Percentiles rank a stretch among this genome's conserved stretches.
phyloP scores from a whole-genome alignment of 2,797 vertebrate species.

The Allobates femoralis region DNA sequence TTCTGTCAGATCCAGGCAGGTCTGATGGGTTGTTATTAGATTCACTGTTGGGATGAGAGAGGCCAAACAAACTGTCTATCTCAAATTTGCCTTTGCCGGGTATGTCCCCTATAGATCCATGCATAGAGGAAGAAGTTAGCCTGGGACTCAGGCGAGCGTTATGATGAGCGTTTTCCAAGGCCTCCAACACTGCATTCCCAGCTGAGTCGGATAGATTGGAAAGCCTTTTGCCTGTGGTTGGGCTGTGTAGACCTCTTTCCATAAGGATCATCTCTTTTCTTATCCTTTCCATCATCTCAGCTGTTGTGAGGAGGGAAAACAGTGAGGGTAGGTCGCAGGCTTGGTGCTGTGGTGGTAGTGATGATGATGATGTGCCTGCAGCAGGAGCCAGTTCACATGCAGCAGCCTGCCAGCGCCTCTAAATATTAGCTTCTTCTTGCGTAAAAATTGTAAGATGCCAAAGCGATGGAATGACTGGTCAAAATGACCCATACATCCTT shows the following conservation, averaged over 20 bases:
- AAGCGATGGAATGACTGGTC: slow-evolving; percentile 92
- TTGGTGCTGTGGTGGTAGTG: slow-evolving; percentile 84
- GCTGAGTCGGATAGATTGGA: slow-evolving; percentile 88
- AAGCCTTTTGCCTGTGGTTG: slow-evolving; percentile 92
- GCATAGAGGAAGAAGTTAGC: slow-evolving; percentile 92
- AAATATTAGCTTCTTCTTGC: slow-evolving; percentile 84
- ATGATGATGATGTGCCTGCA: slow-evolving; percentile 89
- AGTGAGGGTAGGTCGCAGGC: slow-evolving; percentile 70
- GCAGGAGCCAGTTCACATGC: slow-evolving; percentile 93
- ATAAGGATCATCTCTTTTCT: slow-evolving; percentile 99
- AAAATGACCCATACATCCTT: slow-evolving; percentile 96
- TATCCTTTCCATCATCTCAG: slow-evolving; percentile 99
- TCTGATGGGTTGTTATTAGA: slow-evolving; percentile 87
- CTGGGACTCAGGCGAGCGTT: slow-evolving; percentile 94
- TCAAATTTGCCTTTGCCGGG: slow-evolving; percentile 97
- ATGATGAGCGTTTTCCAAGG: slow-evolving; percentile 98
- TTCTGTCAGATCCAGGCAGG: slow-evolving; percentile 87
- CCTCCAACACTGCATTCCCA: slow-evolving; percentile 95
- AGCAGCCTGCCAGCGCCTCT: slow-evolving; percentile 88
- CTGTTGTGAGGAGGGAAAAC: slow-evolving; percentile 71
- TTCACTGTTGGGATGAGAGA: slow-evolving; percentile 86
- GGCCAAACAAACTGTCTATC: slow-evolving; percentile 95
- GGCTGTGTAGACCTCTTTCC: slow-evolving; percentile 98
- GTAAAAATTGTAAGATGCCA: slow-evolving; percentile 88
- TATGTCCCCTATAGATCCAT: slow-evolving; percentile 90